These are phyloP conservation scores for Timandra comae DNA, from an alignment of 2,888 invertebrate species.

Conservation along the genomic window DNA sequence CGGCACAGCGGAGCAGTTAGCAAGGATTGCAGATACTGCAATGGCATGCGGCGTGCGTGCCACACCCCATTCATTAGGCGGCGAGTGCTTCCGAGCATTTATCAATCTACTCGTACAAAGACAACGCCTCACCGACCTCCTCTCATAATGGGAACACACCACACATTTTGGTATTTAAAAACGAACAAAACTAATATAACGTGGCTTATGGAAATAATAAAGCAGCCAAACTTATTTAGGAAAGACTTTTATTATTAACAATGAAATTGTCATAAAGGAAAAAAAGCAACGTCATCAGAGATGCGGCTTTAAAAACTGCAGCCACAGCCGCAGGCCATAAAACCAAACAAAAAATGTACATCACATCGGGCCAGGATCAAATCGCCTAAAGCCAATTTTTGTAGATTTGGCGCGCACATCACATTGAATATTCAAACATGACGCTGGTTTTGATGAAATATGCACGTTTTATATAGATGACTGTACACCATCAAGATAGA, in stretches of 20 bases:
- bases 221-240: too few relatives aligned
- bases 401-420: constrained; percentile 26
- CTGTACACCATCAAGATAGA: constrained; percentile 26
- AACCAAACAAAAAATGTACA: constrained; percentile 20
- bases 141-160: constrained; percentile 23
- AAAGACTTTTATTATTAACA: too few relatives aligned
- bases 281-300: constrained; percentile 3
- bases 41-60: constrained; percentile 62
- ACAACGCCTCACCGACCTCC: constrained; percentile 37
- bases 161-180: constrained; percentile 2
- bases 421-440: constrained; percentile 32
- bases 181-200: too few relatives aligned
- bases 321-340: constrained; percentile 14
- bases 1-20: constrained; percentile 37
- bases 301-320: constrained; percentile 15
- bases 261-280: constrained; percentile 3
- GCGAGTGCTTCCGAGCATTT: constrained; percentile 74
- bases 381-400: constrained; percentile 26
- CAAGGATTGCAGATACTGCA: constrained; percentile 59
- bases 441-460: constrained; percentile 30
- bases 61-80: constrained; percentile 73
- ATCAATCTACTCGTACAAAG: constrained; percentile 62
- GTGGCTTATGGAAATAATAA: too few relatives aligned
- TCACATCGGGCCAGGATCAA: constrained; percentile 16
- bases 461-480: constrained; percentile 27